Percentiles rank a stretch among this genome's conserved stretches.
These are phyloP conservation scores for Chymomyza amoena DNA, from an alignment of 2,888 invertebrate genomes.

Conservation along the genomic window DNA sequence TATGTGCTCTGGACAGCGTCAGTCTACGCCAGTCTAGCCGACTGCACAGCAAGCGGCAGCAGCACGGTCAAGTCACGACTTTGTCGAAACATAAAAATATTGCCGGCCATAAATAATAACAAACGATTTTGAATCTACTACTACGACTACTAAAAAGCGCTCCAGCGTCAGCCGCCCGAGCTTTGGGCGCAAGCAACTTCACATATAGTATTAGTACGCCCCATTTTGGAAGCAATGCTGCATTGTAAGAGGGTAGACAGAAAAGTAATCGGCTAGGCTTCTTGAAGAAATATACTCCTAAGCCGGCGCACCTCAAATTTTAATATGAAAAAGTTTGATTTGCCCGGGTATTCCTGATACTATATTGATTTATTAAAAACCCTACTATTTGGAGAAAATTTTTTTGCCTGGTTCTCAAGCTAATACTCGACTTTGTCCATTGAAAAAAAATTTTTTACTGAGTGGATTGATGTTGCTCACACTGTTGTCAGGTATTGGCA, in stretches of 20 bases:
- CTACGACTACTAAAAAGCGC: not conserved
- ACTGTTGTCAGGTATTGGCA: too few relatives aligned
- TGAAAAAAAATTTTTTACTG: too few relatives aligned
- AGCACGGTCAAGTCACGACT: conserved; percentile 70
- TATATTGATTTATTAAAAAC: too few relatives aligned
- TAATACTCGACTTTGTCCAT: too few relatives aligned
- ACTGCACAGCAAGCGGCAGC: not conserved
- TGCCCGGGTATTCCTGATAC: too few relatives aligned
- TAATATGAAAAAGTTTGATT: too few relatives aligned
- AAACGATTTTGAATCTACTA: conserved; percentile 54
- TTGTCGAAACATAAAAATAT: conserved; percentile 74
- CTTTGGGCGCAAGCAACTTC: not conserved
- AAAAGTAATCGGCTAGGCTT: not conserved
- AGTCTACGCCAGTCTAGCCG: conserved; percentile 34
- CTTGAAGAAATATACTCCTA: too few relatives aligned
- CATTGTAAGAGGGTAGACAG: not conserved
- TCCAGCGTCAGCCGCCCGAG: not conserved
- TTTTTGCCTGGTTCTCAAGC: too few relatives aligned
- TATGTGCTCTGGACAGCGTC: not conserved
- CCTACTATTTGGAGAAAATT: too few relatives aligned
- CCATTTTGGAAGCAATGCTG: not conserved
- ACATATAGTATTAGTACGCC: not conserved
- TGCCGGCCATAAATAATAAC: conserved; percentile 73
- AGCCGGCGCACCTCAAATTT: too few relatives aligned
- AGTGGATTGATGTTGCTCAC: too few relatives aligned